Evolutionary conservation across 2,113 vertebrate species (phyloP), one percentile per base, ranked within the genome.

Genomic region (Nettapus auritus): DNA sequence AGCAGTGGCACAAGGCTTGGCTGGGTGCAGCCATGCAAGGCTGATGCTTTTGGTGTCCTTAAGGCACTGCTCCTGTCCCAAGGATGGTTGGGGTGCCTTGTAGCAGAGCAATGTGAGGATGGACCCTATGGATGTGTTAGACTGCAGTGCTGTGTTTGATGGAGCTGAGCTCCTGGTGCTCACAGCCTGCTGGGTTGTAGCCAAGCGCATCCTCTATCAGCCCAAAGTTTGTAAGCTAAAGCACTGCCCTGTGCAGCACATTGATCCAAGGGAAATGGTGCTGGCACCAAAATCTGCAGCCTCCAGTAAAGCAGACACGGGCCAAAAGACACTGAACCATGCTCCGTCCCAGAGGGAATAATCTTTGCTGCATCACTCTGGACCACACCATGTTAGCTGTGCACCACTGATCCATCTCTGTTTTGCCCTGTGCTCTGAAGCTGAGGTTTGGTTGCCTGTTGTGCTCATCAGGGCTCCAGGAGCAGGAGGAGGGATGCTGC

Each of bases 21-120:
- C 57, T 34, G 9, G 36, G 12, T 13, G 33, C 34, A 3, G 53
- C 34, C 1, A 0, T 18, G 31, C 3, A 6, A 59, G 22, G 60
- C 21, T 1, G 2, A 2, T 28, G 46, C 1, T 85, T 87, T 63
- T 42, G 23, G 26, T 87, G 44, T 48, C 55, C 59, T 80, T 3
- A 0, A 31, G 53, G 53, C 28, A 56, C 53, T 16, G 29, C 29
- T 56, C 14, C 28, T 31, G 29, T 17, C 20, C 57, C 57, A 59
- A n/a, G 60, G 25, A 11, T 52, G 53, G 15, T 8, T 60, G 62
- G 76, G 48, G 34, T 53, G 20, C 23, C 0, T 0, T 17, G 46
- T 40, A 26, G 15, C 33, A 64, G 69, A 42, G 5, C 0, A 0
- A 11, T 38, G 13, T 0, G 1, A 56, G 15, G 7, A 29, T 76